These are phyloP conservation scores for Ellobius talpinus DNA, from an alignment of 2,113 vertebrate species.

Conservation along the genomic window DNA sequence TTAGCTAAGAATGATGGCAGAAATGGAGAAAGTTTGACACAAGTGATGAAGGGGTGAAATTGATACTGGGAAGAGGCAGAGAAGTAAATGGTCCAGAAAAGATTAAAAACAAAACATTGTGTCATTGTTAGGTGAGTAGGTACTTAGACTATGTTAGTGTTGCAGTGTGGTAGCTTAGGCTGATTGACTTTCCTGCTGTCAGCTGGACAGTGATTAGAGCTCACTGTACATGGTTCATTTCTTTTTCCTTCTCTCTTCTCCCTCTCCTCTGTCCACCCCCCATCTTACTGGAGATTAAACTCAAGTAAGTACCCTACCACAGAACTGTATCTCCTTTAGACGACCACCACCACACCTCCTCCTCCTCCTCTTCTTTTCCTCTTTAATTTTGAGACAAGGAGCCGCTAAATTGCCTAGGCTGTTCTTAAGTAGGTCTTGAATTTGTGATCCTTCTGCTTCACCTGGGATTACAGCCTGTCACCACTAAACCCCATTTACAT, in stretches of 20 bases:
- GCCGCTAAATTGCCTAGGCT: neutral
- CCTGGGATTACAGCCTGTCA: neutral
- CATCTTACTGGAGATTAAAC: neutral
- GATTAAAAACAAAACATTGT: neutral
- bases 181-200: neutral
- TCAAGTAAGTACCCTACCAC: neutral
- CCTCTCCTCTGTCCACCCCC: neutral
- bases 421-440: neutral
- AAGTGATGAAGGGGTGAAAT: neutral
- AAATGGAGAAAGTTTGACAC: neutral
- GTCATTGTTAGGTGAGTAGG: neutral
- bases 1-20: neutral
- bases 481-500: neutral
- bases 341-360: too few species aligned
- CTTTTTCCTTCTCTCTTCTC: too few species aligned
- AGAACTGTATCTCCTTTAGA: neutral
- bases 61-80: neutral
- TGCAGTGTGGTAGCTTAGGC: neutral
- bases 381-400: neutral
- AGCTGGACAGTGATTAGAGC: neutral
- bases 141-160: neutral
- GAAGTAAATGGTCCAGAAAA: neutral
- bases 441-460: neutral
- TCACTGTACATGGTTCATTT: neutral
- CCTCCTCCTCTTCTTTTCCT: too few species aligned